Evolutionary conservation across 2,888 invertebrate species (phyloP), one percentile per base, ranked within the genome.

Genomic region (Limnephilus marmoratus): DNA sequence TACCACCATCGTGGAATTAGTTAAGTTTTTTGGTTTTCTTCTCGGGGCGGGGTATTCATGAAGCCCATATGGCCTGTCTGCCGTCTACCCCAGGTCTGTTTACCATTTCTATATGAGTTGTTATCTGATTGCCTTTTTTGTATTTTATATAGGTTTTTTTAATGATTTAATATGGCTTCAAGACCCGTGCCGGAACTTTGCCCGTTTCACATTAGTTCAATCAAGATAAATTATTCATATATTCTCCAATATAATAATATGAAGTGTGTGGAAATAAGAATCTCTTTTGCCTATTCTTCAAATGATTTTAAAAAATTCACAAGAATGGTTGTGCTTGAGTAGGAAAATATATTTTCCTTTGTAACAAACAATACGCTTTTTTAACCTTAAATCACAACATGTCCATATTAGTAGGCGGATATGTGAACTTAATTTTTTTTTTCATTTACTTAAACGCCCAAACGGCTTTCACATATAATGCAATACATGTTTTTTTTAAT

Each of bases 101-200:
- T 86, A 41, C 24, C 86, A 37, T 86, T 86, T 86, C 29, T 53
- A 29, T 45, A 13, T 86, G 53, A 86, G 49, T 31, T 49, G 86
- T 24, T 86, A 45, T 86, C 29, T 86, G 29, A 86, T 86, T 53
- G 29, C 49, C 24, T 37, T 83, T 82, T 34, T 83, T 83, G 83
- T 68, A 68, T 68, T 7, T 68, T 68, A 68, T 68, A 68, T 18
- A 18, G 15, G 83, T 31, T 83, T 83, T 83, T 34, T 31, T 83
- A 83, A 37, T 83, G 18, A 37, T 83, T 83, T 68, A 68, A 68
- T 68, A 68, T 15, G 83, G 83, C 83, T 83, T 83, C 83, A 11
- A 18, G 37, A 34, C 83, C 18, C 83, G 18, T 31, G 34, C 83
- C 83, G 83, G 83, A 83, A 37, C 83, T 83, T 83, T 18, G 34